Evolutionary conservation across 2,888 invertebrate species (phyloP).

Genomic region (Prenolepis imparis): DNA sequence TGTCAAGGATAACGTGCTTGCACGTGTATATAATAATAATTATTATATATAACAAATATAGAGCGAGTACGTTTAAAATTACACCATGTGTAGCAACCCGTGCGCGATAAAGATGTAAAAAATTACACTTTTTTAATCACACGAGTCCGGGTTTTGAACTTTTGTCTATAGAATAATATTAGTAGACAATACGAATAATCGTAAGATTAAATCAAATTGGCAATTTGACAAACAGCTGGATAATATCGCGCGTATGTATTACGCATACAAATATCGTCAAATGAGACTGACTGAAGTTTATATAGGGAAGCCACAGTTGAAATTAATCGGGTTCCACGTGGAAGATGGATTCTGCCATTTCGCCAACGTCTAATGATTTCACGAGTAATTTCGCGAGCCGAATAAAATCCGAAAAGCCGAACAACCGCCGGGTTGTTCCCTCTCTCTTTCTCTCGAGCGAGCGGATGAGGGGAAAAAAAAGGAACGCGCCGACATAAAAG

Average conservation of each 20-base stretch:
- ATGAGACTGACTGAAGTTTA: background rate
- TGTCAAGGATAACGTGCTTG: background rate
- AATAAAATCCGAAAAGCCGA: constrained; percentile 46
- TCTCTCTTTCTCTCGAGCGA: constrained; percentile 21
- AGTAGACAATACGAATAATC: background rate
- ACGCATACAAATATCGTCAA: background rate
- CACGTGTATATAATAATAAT: background rate
- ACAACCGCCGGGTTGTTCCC: background rate
- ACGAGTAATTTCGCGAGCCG: constrained; percentile 28
- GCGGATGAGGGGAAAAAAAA: constrained; percentile 36
- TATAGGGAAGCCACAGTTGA: background rate
- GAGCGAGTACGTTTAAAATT: background rate
- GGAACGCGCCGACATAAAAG: constrained; percentile 41
- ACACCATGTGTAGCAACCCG: background rate
- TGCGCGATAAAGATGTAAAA: background rate
- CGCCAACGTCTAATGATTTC: constrained; percentile 32
- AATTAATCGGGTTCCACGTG: constrained; percentile 21
- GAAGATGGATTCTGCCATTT: constrained; percentile 45
- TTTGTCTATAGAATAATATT: constrained; percentile 14
- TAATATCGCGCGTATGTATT: background rate
- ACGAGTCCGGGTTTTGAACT: background rate
- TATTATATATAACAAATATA: background rate
- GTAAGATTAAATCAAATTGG: background rate
- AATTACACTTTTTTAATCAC: constrained; percentile 18
- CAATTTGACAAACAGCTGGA: background rate